These are phyloP conservation scores for Cettia cetti DNA, from an alignment of 2,113 vertebrate species.

Conservation along the genomic window DNA sequence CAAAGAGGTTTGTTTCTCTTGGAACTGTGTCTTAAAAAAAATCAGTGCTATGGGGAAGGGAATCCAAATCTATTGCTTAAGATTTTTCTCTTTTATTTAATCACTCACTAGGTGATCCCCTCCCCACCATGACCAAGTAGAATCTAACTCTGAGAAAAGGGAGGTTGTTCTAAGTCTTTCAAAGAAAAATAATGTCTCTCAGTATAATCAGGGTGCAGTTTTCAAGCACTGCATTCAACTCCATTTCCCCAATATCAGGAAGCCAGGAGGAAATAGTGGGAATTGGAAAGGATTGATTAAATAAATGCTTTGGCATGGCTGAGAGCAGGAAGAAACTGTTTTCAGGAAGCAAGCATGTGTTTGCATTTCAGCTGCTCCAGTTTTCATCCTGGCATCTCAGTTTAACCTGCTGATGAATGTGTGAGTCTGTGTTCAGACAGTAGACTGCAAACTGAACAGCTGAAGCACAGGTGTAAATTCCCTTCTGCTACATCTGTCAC, in stretches of 20 bases:
- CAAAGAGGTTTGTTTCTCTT: not conserved
- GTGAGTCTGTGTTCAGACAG: not conserved
- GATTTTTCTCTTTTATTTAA: not conserved
- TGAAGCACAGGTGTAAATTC: slow-evolving; percentile 15
- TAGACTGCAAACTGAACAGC: slow-evolving; percentile 6
- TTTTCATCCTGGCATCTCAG: slow-evolving; percentile 19
- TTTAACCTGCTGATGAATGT: slow-evolving; percentile 9
- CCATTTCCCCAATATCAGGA: not conserved
- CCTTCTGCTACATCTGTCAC: not conserved
- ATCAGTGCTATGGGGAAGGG: not conserved
- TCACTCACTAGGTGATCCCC: not conserved
- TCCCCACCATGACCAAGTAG: not conserved
- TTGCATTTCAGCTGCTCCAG: not conserved
- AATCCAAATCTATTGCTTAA: not conserved
- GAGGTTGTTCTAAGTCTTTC: not conserved
- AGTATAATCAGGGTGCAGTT: not conserved
- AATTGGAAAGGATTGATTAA: not conserved
- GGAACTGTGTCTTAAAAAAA: not conserved
- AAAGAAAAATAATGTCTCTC: not conserved
- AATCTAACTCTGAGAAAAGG: not conserved
- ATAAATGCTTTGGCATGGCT: not conserved
- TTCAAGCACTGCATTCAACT: not conserved
- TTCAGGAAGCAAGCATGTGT: not conserved
- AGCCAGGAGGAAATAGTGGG: not conserved
- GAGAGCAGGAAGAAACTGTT: not conserved